Evolutionary conservation across 2,113 vertebrate genomes (phyloP).

Genomic region (Gnathochromis pfefferi): DNA sequence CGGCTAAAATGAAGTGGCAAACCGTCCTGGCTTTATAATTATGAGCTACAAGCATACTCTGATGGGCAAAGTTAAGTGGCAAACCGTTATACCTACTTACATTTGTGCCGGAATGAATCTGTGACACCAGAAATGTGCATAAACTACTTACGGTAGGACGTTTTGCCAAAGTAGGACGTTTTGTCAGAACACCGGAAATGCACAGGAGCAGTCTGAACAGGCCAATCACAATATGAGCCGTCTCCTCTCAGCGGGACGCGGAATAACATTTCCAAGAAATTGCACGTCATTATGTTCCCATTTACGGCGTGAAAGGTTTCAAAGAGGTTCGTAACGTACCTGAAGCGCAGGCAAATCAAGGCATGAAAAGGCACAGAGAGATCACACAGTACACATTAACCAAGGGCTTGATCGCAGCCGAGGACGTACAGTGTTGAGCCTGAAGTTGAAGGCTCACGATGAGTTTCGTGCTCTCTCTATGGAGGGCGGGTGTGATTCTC

Average conservation of each 20-base stretch:
- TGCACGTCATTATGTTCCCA: background rate
- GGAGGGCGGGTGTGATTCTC: background rate
- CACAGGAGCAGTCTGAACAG: background rate
- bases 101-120: too few species aligned
- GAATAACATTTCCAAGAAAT: background rate
- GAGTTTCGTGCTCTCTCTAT: background rate
- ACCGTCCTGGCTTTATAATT: too few species aligned
- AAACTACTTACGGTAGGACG: too few species aligned
- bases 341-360: background rate
- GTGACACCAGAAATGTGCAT: too few species aligned
- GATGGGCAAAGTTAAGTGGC: too few species aligned
- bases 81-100: too few species aligned
- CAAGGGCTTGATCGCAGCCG: background rate
- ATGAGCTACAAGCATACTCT: too few species aligned
- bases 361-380: background rate
- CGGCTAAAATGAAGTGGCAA: too few species aligned
- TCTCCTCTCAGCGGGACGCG: background rate
- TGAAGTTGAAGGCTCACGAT: conserved; percentile 10
- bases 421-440: background rate
- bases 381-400: background rate
- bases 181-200: background rate
- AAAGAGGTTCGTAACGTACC: background rate
- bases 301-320: background rate
- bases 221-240: background rate
- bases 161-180: background rate